Evolutionary conservation across 2,888 invertebrate species (phyloP), one percentile per base, ranked within the genome.

Genomic region (Apodemia zela): DNA sequence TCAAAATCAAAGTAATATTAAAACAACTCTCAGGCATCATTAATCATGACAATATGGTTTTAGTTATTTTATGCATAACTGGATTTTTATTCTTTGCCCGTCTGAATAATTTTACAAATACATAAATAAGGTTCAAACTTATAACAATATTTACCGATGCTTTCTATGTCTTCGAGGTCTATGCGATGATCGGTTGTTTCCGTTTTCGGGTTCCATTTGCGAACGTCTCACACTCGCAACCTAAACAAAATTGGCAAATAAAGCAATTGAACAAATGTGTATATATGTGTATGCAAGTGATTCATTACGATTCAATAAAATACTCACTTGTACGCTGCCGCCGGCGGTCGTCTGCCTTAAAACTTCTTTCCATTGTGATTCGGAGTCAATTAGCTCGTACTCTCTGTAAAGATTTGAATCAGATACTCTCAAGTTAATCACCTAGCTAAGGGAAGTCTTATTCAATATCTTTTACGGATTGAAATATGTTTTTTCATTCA

Each of bases 351-450:
- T 94, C 74, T 95, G 94, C 74, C 95, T 94, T 81, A 97, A 95
- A 58, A 97, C 96, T 87, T 97, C 97, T 72, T 95, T 95, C 97
- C 97, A 98, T 82, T 97, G 97, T 62, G 95, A 94, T 73, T 96
- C 96, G 8, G 97, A 97, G 80, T 97, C 97, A 59, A 98, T 95
- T 74, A 97, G 92, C 84, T 97, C 97, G 70, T 92, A 92, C 82
- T 92, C 92, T 85, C 92, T 92, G 82, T 59, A 84, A 80, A 60
- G 68, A 73, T 68, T 66, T 64, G 59, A 60, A 59, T 63, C 65
- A 66, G 68, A 33, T 59, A 58, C 33, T 35, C 49, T 47, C 35
- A 59, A 63, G 63, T 63, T 63, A 63, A 58, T 63, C 59, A 25
- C 29, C 25, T 15, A 29, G 13, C 47, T 33, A 38, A 38, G 17